These are phyloP conservation scores for Euplexia lucipara DNA, from an alignment of 2,888 invertebrate species.

Conservation along the genomic window DNA sequence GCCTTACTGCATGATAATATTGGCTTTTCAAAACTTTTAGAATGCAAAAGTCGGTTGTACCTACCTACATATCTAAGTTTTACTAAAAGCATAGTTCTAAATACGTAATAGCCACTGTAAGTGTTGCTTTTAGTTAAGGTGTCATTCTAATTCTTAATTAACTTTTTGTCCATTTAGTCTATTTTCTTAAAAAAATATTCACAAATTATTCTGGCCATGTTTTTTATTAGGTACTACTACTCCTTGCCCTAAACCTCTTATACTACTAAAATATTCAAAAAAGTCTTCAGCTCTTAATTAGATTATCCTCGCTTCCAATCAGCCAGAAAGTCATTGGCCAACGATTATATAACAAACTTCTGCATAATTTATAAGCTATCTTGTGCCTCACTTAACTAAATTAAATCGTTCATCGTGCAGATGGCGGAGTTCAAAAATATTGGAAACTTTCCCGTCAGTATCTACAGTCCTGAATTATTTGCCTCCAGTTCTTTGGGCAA, in stretches of 20 bases:
- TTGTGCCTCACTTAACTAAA: constrained; percentile 81
- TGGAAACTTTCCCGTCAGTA: constrained; percentile 69
- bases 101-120: not conserved
- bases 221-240: constrained; percentile 11
- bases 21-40: constrained; percentile 32
- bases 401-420: constrained; percentile 75
- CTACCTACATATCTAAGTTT: constrained; percentile 10
- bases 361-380: constrained; percentile 74
- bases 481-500: constrained; percentile 57
- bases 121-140: not conserved
- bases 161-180: too few species aligned
- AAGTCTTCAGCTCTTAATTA: constrained; percentile 48
- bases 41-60: constrained; percentile 10
- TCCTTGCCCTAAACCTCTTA: constrained; percentile 24
- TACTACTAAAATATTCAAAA: constrained; percentile 25
- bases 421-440: constrained; percentile 77
- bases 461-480: constrained; percentile 62
- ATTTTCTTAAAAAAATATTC: not conserved
- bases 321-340: constrained; percentile 58
- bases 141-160: not conserved
- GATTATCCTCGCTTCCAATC: constrained; percentile 60
- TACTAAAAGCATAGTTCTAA: constrained; percentile 34
- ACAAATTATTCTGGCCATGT: constrained; percentile 10
- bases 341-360: constrained; percentile 64
- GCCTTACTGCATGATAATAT: constrained; percentile 28